phyloP scores from a whole-genome alignment of 2,888 invertebrate species.

The Halocaridina rubra region DNA sequence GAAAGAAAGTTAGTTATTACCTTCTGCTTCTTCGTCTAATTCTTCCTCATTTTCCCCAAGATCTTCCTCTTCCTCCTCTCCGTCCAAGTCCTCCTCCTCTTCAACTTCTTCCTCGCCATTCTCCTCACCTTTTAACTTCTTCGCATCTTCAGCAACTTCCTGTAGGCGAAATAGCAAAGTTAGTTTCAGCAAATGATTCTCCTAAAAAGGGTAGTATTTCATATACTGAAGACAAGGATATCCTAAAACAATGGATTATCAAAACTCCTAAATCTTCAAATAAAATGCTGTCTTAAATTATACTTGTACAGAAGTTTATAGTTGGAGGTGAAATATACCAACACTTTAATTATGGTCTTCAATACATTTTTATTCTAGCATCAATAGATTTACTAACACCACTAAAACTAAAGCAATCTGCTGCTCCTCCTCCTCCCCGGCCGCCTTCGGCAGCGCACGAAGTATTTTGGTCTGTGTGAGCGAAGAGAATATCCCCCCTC shows the following conservation, averaged over 20 bases:
- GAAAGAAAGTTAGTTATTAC: neutral
- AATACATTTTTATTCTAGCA: no score
- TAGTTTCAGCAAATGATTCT: no score
- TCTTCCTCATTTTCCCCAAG: conserved; percentile 46
- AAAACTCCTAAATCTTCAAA: no score
- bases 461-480: conserved; percentile 49
- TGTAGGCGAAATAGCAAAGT: neutral
- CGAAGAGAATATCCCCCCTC: conserved; percentile 24
- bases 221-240: no score
- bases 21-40: conserved; percentile 48
- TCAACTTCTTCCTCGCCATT: conserved; percentile 52
- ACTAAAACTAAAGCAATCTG: no score
- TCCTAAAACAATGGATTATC: no score
- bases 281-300: no score
- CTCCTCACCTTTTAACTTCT: conserved; percentile 55
- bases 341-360: no score
- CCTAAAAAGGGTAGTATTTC: no score
- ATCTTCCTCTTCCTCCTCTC: conserved; percentile 48
- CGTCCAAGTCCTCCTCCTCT: conserved; percentile 46
- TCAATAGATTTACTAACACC: no score
- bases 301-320: no score
- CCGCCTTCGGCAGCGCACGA: conserved; percentile 35
- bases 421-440: neutral
- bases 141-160: conserved; percentile 42
- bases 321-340: no score